Conservation (phyloP, 2,797 vertebrate genomes). For the Notolabrus celidotus region DNA sequence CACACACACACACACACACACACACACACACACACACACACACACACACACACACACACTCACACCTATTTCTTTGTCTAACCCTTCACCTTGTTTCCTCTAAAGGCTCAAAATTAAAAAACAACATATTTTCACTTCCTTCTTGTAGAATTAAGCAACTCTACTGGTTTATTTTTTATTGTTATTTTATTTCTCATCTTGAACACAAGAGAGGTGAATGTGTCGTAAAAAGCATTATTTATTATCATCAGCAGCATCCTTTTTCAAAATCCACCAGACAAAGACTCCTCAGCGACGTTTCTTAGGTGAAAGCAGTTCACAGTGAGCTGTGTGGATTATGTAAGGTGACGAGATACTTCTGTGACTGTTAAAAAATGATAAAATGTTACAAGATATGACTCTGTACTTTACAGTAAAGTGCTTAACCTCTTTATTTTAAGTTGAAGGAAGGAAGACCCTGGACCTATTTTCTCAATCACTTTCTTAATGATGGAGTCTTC, state of each 20-base stretch:
- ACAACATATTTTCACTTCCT: not conserved
- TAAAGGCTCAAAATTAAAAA: not conserved
- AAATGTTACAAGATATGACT: not conserved
- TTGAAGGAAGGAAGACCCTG: no score
- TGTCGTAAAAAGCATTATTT: no score
- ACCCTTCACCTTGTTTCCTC: conserved; percentile 1
- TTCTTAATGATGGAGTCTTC: not conserved
- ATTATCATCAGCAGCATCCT: no score
- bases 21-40: conserved; percentile 13
- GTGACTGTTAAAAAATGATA: not conserved
- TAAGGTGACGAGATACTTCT: not conserved
- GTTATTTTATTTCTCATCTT: not conserved
- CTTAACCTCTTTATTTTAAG: no score
- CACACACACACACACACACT: conserved; percentile 14
- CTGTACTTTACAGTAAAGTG: no score
- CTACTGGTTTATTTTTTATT: no score
- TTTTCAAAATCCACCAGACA: not conserved
- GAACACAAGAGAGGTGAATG: not conserved
- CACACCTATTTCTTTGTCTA: not conserved
- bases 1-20: not conserved
- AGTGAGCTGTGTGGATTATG: not conserved
- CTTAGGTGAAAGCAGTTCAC: not conserved
- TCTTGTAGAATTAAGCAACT: no score
- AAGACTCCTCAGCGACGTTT: not conserved
- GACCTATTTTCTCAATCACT: not conserved